Base-by-base conservation (phyloP, 2,888 invertebrate genomes). In the Folsomia candida region DNA sequence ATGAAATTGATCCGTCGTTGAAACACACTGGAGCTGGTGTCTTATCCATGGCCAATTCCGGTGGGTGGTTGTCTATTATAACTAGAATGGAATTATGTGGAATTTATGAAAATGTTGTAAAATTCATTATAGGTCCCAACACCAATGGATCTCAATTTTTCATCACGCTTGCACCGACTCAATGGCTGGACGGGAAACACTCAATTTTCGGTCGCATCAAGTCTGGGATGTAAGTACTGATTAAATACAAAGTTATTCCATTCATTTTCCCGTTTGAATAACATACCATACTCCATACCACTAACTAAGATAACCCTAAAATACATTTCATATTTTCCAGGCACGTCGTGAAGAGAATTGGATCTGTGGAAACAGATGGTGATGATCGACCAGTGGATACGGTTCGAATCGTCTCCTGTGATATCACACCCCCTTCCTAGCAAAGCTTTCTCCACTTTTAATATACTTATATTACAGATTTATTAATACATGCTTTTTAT, bases 101-200 rank as follows among this genome's bases (percentile, higher is more conserved):
- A 64, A 64, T 47, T 14, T 14, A 47, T 47, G 9, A 47, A 26
- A 9, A 26, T 60, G 11, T 57, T 57, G 60, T 25, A 9, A 25
- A 60, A 24, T 51, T 27, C 20, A 27, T 57, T 71, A 6, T 20
- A 74, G 97, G 98, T 0, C 96, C 97, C 0, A 89, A 98, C 81
- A 91, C 94, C 4, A 99, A 99, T 83, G 97, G 97, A 1, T 97
- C 96, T 29, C 99, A 99, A 83, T 99, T 99, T 85, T 99, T 98
- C 81, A 93, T 99, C 62, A 97, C 97, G 0, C 84, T 99, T 72
- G 96, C 92, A 0, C 97, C 98, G 1, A 94, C 97, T 0, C 97
- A 97, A 81, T 98, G 98, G 96, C 86, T 99, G 51, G 98, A 99
- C 85, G 93, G 93, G 94, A 97, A 97, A 83, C 98, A 99, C 84